Evolutionary conservation across 2,888 invertebrate genomes (phyloP).

Genomic region (Apodemia hepburni): DNA sequence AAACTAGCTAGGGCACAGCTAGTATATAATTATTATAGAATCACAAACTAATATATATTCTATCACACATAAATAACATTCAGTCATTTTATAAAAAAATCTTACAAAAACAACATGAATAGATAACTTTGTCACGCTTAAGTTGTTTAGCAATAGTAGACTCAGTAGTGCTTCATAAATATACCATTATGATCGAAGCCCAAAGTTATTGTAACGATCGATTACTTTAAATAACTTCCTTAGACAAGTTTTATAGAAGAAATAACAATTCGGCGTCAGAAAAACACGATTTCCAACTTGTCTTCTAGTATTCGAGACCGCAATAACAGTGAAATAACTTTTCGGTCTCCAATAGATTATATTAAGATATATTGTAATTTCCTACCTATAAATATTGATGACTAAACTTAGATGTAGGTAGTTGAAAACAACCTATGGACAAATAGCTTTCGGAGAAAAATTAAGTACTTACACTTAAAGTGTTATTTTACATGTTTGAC

Average conservation of each 20-base stretch:
- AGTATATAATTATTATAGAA: too few relatives aligned
- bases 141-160: not conserved
- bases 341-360: slow-evolving; percentile 19
- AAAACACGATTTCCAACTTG: slow-evolving; percentile 20
- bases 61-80: too few relatives aligned
- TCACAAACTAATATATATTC: too few relatives aligned
- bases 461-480: not conserved
- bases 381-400: slow-evolving; percentile 12
- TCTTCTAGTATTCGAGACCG: slow-evolving; percentile 21
- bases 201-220: slow-evolving; percentile 14
- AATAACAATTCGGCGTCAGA: slow-evolving; percentile 17
- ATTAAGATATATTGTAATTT: slow-evolving; percentile 19
- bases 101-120: not conserved
- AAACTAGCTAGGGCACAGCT: too few relatives aligned
- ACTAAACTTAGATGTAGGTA: slow-evolving; percentile 1
- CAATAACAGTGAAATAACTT: slow-evolving; percentile 22
- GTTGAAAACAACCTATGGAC: not conserved
- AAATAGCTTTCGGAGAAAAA: slow-evolving; percentile 2
- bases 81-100: not conserved
- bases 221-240: slow-evolving; percentile 17
- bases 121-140: slow-evolving; percentile 6
- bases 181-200: slow-evolving; percentile 2
- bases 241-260: slow-evolving; percentile 16
- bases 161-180: slow-evolving; percentile 6
- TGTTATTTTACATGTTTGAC: not conserved